Conservation (phyloP, 2,113 vertebrate genomes). For the Notothenia coriiceps region DNA sequence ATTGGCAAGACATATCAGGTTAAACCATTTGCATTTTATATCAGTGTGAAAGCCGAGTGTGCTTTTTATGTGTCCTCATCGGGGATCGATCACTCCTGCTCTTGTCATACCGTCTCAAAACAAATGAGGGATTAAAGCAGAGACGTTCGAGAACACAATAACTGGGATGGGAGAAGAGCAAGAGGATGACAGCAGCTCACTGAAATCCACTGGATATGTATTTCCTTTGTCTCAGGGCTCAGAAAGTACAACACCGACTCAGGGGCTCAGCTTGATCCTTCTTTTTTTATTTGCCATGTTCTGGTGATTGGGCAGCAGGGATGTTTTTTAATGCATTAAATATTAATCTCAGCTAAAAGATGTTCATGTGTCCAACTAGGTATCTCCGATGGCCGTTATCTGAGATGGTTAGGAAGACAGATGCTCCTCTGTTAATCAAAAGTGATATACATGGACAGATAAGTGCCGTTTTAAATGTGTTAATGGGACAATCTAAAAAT, state of each 20-base stretch:
- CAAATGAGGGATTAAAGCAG: slow-evolving; percentile 74
- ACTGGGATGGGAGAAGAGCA: slow-evolving; percentile 48
- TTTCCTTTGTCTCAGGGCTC: slow-evolving; percentile 65
- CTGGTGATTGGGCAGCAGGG: slow-evolving; percentile 36
- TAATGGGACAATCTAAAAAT: slow-evolving; percentile 6
- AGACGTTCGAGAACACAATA: slow-evolving; percentile 52
- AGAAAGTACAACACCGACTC: slow-evolving; percentile 61
- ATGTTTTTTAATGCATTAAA: slow-evolving; percentile 27
- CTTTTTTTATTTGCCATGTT: slow-evolving; percentile 25
- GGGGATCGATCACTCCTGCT: slow-evolving; percentile 23
- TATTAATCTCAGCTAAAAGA: slow-evolving; percentile 24
- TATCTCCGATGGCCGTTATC: neutral
- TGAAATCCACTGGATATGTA: slow-evolving; percentile 61
- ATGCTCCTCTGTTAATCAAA: neutral
- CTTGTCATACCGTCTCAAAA: slow-evolving; percentile 55
- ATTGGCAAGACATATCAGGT: slow-evolving; percentile 37
- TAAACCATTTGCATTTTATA: slow-evolving; percentile 32
- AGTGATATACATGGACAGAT: neutral
- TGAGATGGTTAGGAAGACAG: neutral
- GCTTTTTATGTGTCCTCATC: slow-evolving; percentile 39
- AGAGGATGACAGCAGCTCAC: slow-evolving; percentile 67
- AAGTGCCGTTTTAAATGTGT: neutral
- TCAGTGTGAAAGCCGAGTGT: slow-evolving; percentile 26
- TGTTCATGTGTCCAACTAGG: neutral
- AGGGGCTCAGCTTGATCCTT: slow-evolving; percentile 36